Base-by-base conservation (phyloP, 1,140 invertebrate species). In the Achatina immaculata region DNA sequence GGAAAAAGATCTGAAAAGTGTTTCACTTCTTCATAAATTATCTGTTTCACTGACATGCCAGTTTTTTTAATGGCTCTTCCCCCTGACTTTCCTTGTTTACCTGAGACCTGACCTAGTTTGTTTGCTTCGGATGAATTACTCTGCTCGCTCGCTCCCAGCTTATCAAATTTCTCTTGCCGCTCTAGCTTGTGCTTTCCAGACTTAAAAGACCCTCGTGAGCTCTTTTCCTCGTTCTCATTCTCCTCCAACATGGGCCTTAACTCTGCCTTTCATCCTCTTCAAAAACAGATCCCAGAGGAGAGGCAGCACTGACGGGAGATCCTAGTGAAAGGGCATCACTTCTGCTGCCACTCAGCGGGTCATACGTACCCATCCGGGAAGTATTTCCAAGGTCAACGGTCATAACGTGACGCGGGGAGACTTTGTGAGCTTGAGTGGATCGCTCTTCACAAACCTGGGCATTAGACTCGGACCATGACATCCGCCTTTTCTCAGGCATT, bases 201-300 rank as follows among this genome's bases (percentile, higher is more conserved):
- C 31, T 36, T 43, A 3, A 31, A 7, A 1, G 43, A 36, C 0
- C 34, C 21, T 34, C 40, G 21, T 1, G 4, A 38, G 1, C 0
- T 62, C 3, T n/a, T 66, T 21, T 4, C 28, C 31, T 38, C 75
- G 21, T 78, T 38, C 21, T 38, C 75, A 31, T 78, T 38, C 21
- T 38, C 45, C 1, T 68, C 76, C 11, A 78, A 9, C 76, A 78
- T 66, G 28, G 74, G 34, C 16, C 62, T 14, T n/a, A 16, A 55
- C n/a, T 76, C 74, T 14, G 40, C 43, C 40, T 34, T 36, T 76
- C 74, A 38, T 76, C 74, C 3, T 76, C 74, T 76, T 76, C 74
- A 76, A 58, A 58, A 1, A 62, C 48, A 2, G 74, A 76, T 11
- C 28, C 74, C 51, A 76, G 38, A 74, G 45, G 31, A 4, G 42